Percentiles rank a stretch among this genome's conserved stretches.
Conservation (phyloP, 1,140 invertebrate genomes). For the Paracyclopina nana region DNA sequence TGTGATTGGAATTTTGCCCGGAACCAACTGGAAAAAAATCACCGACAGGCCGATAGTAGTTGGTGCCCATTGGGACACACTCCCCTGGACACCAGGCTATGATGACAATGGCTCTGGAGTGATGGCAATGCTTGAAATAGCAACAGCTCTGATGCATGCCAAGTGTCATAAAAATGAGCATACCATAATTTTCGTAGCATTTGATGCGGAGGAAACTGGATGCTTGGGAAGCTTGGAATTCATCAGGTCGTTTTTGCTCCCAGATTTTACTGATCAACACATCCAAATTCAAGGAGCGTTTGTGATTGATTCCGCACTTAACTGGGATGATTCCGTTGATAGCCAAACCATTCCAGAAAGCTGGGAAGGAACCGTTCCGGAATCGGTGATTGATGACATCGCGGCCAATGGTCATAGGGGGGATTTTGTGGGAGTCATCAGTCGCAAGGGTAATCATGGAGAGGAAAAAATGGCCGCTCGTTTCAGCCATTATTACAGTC, state of each 20-base stretch:
- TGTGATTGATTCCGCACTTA: conserved; percentile 29
- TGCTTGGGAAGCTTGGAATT: conserved; percentile 8
- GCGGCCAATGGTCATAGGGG: conserved; percentile 23
- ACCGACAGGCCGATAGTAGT: conserved; percentile 26
- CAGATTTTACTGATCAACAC: conserved; percentile 19
- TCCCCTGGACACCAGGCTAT: conserved; percentile 22
- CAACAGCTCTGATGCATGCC: conserved; percentile 24
- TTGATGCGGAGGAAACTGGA: conserved; percentile 28
- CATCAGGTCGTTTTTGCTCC: not conserved
- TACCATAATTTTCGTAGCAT: conserved; percentile 29
- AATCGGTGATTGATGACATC: conserved; percentile 21
- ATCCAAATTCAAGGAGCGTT: conserved; percentile 29
- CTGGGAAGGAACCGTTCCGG: conserved; percentile 22
- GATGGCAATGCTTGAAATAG: conserved; percentile 27
- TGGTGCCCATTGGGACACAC: conserved; percentile 31
- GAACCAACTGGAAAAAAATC: conserved; percentile 23
- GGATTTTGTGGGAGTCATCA: conserved; percentile 27
- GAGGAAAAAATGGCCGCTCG: conserved; percentile 21
- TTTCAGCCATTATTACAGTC: not conserved
- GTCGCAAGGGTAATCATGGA: conserved; percentile 22
- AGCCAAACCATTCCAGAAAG: conserved; percentile 24
- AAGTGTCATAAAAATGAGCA: conserved; percentile 22
- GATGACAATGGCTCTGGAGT: conserved; percentile 30
- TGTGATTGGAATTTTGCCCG: conserved; percentile 26
- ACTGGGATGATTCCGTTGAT: conserved; percentile 25